phyloP scores from a whole-genome alignment of 2,113 vertebrate genomes.

The Perca schrenkii region DNA sequence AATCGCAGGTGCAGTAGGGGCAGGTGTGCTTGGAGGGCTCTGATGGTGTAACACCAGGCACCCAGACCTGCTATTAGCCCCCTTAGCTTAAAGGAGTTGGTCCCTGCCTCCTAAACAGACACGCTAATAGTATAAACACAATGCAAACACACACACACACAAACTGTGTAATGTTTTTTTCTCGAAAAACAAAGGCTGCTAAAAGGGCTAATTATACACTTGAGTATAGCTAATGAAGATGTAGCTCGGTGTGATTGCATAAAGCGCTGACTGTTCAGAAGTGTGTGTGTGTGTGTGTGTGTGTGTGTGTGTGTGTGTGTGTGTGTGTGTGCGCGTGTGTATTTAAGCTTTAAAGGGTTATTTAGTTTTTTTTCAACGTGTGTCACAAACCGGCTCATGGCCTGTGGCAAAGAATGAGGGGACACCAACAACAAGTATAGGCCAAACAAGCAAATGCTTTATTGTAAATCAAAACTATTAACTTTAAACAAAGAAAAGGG shows the following conservation, averaged over 20 bases:
- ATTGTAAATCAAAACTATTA: too few species aligned
- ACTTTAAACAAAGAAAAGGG: too few species aligned
- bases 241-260: not conserved
- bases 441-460: too few species aligned
- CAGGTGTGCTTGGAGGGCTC: not conserved
- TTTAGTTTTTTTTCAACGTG: too few species aligned
- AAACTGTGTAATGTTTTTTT: constrained; percentile 7
- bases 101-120: constrained; percentile 6
- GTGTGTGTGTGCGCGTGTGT: too few species aligned
- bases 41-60: constrained; percentile 5
- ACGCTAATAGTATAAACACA: not conserved
- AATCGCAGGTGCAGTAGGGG: not conserved
- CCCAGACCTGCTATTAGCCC: constrained; percentile 29
- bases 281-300: not conserved
- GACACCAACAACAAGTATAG: too few species aligned
- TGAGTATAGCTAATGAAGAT: constrained; percentile 46
- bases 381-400: too few species aligned
- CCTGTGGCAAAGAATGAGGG: too few species aligned
- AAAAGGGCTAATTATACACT: constrained; percentile 54
- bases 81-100: not conserved
- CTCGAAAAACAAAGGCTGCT: constrained; percentile 52
- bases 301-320: not conserved
- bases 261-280: not conserved
- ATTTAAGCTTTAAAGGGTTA: not conserved
- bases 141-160: constrained; percentile 4